phyloP scores from a whole-genome alignment of 2,797 vertebrate genomes.

The Triplophysa bombifrons region DNA sequence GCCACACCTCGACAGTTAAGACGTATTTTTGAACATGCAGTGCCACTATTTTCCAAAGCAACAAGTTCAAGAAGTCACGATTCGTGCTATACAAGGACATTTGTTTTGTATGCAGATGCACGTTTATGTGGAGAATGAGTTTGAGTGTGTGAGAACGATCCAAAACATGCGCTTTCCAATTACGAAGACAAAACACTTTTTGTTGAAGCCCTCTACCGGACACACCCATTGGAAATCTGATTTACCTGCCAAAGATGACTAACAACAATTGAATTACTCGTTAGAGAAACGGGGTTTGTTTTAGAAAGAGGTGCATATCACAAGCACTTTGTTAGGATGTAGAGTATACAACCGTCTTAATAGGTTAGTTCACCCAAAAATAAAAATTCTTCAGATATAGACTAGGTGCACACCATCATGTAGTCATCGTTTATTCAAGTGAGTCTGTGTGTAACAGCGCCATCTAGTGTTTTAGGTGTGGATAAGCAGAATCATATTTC shows the following conservation, averaged over 20 bases:
- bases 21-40: not conserved
- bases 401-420: not conserved
- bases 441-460: not conserved
- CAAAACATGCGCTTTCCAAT: slow-evolving; percentile 39
- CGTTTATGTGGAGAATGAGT: not conserved
- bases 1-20: slow-evolving; percentile 48
- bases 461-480: not conserved
- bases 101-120: not conserved
- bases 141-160: not conserved
- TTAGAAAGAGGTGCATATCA: not conserved
- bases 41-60: not conserved
- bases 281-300: not conserved
- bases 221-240: not conserved
- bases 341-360: not conserved
- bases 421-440: not conserved
- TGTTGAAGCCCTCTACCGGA: not conserved
- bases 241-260: not conserved
- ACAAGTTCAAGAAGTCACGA: not conserved
- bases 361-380: not conserved
- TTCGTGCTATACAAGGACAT: too few relatives aligned
- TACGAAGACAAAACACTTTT: slow-evolving; percentile 32
- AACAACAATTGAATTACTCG: too few relatives aligned
- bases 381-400: not conserved
- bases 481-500: not conserved
- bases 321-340: not conserved